A percentile compares a stretch with the other conserved stretches of the same genome.
These are phyloP conservation scores for Tetranychus piercei DNA, from an alignment of 2,888 invertebrate genomes.

Conservation along the genomic window DNA sequence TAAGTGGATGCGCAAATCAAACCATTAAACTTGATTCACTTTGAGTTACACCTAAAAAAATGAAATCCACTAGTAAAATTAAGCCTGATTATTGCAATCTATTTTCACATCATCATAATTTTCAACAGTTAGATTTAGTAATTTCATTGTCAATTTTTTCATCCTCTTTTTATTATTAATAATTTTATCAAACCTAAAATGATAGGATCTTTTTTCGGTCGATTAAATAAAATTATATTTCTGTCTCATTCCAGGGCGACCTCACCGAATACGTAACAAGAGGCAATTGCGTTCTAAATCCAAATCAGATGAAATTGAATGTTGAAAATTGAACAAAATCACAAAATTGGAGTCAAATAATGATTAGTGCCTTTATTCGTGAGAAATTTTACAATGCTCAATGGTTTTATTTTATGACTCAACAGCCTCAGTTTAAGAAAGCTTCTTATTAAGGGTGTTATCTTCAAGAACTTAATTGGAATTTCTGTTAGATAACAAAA, in stretches of 20 bases:
- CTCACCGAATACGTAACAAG: background rate
- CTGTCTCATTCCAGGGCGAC: background rate
- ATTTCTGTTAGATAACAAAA: no score
- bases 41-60: no score
- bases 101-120: background rate
- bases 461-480: no score
- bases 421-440: no score
- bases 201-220: no score
- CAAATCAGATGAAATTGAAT: slow-evolving; percentile 12
- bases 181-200: no score
- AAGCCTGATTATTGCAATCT: background rate
- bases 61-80: no score
- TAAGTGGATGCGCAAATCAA: background rate
- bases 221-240: background rate
- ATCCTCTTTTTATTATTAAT: no score
- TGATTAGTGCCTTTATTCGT: background rate
- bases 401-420: no score
- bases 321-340: background rate
- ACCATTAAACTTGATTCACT: no score
- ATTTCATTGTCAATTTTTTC: background rate
- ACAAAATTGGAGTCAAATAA: background rate
- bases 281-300: slow-evolving; percentile 9
- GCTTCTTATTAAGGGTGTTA: no score
- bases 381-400: no score
- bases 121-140: background rate